phyloP scores from a whole-genome alignment of 2,797 vertebrate genomes.

The Scyliorhinus canicula region DNA sequence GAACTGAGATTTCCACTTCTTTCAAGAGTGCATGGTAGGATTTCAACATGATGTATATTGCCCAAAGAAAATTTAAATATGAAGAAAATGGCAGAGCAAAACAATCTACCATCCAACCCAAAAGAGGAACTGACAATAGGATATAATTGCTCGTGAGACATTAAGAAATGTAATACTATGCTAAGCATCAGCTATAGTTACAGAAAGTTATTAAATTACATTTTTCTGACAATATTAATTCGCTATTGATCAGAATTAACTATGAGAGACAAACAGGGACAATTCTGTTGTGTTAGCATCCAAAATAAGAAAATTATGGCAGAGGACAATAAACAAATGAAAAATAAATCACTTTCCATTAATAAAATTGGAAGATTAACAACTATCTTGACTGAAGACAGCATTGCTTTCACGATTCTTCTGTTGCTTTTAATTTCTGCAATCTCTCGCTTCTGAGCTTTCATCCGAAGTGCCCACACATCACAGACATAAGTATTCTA shows the following conservation, averaged over 20 bases:
- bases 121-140: neutral
- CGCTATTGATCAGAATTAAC: slow-evolving; percentile 48
- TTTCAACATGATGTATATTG: neutral
- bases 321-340: slow-evolving; percentile 58
- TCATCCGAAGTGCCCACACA: slow-evolving; percentile 67
- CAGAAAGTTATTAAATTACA: slow-evolving; percentile 38
- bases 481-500: slow-evolving; percentile 80
- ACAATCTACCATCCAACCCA: neutral
- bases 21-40: neutral
- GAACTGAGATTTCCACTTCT: neutral
- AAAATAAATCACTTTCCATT: slow-evolving; percentile 47
- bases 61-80: neutral
- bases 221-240: slow-evolving; percentile 60
- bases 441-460: slow-evolving; percentile 66
- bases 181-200: neutral
- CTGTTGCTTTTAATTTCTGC: slow-evolving; percentile 55
- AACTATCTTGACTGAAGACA: slow-evolving; percentile 47
- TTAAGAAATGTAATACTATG: neutral
- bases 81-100: neutral
- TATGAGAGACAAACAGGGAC: too few relatives aligned
- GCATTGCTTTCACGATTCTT: slow-evolving; percentile 48
- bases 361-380: slow-evolving; percentile 51
- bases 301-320: slow-evolving; percentile 48
- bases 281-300: slow-evolving; percentile 52
- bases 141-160: neutral